Percentiles rank a stretch among this genome's conserved stretches.
Evolutionary conservation across 2,888 invertebrate species (phyloP).

Genomic region (Zygaena filipendulae): DNA sequence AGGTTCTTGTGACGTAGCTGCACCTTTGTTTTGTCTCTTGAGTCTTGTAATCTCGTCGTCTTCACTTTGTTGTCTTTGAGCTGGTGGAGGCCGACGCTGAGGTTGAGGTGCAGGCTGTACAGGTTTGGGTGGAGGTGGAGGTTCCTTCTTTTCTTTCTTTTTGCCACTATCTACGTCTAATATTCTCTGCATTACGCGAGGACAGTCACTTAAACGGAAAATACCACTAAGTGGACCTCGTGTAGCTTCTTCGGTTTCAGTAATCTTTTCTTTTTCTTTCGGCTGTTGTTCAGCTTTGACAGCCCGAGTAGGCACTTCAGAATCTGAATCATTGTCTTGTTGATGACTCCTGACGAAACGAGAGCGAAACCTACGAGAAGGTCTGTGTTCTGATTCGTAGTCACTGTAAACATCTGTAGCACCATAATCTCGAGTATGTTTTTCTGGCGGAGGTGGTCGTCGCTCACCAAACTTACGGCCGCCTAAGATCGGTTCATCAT

Average conservation of each 20-base stretch:
- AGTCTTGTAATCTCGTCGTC: conserved; percentile 90
- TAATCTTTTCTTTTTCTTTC: conserved; percentile 75
- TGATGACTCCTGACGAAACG: conserved; percentile 75
- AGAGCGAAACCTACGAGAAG: conserved; percentile 77
- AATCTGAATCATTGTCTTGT: conserved; percentile 81
- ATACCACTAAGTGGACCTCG: conserved; percentile 90
- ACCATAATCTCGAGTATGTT: conserved; percentile 69
- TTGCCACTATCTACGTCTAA: conserved; percentile 81
- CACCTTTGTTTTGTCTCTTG: conserved; percentile 85
- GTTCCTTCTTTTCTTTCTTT: conserved; percentile 82
- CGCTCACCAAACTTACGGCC: conserved; percentile 85
- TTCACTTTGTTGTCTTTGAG: conserved; percentile 85
- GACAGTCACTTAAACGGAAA: conserved; percentile 86
- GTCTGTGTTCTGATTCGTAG: conserved; percentile 72
- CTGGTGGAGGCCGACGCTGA: conserved; percentile 60
- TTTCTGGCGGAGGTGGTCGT: conserved; percentile 60
- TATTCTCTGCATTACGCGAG: conserved; percentile 88
- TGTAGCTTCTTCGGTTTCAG: conserved; percentile 91
- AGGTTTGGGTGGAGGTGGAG: conserved; percentile 62
- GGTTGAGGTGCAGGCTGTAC: conserved; percentile 68
- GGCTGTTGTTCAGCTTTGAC: conserved; percentile 75
- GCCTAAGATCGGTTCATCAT: conserved; percentile 76
- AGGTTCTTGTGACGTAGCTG: conserved; percentile 71
- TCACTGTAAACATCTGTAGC: conserved; percentile 75
- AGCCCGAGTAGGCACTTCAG: conserved; percentile 70